Evolutionary conservation across 1,140 invertebrate species (phyloP).

Genomic region (Drosophila bocki): DNA sequence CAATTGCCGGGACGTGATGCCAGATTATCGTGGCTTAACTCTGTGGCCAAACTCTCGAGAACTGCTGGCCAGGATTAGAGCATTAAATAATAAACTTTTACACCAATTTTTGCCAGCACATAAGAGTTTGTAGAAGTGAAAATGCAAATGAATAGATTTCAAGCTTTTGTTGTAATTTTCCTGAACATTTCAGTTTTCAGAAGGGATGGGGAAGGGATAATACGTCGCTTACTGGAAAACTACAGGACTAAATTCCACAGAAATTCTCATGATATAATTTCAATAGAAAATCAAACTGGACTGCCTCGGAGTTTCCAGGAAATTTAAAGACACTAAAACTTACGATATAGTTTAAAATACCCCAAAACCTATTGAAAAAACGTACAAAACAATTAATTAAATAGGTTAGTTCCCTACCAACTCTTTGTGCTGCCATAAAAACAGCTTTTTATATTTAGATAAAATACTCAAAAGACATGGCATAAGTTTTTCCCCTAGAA

Average conservation of each 20-base stretch:
- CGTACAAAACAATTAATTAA: not conserved
- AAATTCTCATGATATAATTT: not conserved
- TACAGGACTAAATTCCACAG: too few relatives aligned
- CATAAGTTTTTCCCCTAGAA: not conserved
- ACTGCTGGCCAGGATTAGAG: not conserved
- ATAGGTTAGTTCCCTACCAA: not conserved
- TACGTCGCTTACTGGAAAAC: not conserved
- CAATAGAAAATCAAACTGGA: not conserved
- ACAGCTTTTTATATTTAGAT: not conserved
- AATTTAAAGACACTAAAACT: too few relatives aligned
- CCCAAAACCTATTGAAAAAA: too few relatives aligned
- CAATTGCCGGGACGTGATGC: conserved; percentile 72
- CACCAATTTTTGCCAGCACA: not conserved
- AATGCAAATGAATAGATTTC: not conserved
- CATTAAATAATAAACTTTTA: conserved; percentile 18
- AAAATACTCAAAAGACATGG: not conserved
- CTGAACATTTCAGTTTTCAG: not conserved
- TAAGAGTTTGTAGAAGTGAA: not conserved
- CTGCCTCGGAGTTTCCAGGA: not conserved
- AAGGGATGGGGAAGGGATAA: too few relatives aligned
- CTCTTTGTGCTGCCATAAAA: not conserved
- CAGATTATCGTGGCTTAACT: conserved; percentile 58
- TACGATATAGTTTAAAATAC: too few relatives aligned
- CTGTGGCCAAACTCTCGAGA: conserved; percentile 6
- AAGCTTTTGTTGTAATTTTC: not conserved